phyloP scores from a whole-genome alignment of 30 jellyfish, hydroid and myxozoan species.

The Turritopsis dohrnii region DNA sequence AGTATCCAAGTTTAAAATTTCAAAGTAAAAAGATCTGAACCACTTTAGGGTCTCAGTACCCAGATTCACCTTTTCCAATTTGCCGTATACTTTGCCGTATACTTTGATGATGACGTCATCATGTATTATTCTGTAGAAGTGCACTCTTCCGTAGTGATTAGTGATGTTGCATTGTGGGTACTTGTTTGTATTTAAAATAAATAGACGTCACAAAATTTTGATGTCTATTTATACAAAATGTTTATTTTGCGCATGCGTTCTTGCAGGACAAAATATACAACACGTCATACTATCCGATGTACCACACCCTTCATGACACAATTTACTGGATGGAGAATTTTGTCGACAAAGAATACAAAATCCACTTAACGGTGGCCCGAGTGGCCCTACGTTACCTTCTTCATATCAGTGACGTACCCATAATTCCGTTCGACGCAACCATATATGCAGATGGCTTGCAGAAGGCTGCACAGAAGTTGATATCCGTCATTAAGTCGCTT shows the following conservation, averaged over 20 bases:
- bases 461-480: background rate
- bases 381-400: slow-evolving; percentile 15
- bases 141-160: no score
- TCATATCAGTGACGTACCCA: slow-evolving; percentile 16
- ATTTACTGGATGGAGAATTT: slow-evolving; percentile 34
- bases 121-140: no score
- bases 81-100: no score
- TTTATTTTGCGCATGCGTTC: background rate
- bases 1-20: no score
- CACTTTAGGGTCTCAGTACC: no score
- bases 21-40: no score
- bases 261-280: background rate
- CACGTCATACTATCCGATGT: slow-evolving; percentile 20
- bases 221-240: no score
- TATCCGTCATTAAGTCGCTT: background rate
- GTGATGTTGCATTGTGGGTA: no score
- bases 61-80: no score
- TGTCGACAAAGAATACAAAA: slow-evolving; percentile 27
- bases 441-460: background rate
- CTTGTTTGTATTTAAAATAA: no score
- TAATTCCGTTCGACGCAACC: slow-evolving; percentile 19
- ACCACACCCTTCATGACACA: slow-evolving; percentile 37
- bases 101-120: no score
- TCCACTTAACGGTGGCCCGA: slow-evolving; percentile 32
- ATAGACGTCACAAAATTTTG: no score